Evolutionary conservation across 1,140 invertebrate genomes (phyloP), one percentile per base, ranked within the genome.

Genomic region (Penaeus vannamei): DNA sequence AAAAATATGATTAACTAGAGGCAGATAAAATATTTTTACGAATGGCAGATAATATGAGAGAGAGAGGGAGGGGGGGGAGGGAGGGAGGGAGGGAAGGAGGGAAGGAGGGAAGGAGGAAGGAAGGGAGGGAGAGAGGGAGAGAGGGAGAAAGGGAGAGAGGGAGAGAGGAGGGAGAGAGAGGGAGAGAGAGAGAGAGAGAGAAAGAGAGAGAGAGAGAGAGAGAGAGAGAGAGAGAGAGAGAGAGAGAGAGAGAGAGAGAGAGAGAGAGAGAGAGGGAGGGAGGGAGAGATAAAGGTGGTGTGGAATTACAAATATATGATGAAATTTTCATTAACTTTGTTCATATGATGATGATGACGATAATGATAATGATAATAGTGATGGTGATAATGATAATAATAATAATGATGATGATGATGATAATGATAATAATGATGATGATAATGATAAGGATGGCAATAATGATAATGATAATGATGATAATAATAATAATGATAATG

Each of bases 191-290:
- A 66, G 26, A 66, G 26, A 66, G 62, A 64, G 62, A 64, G 62
- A 64, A n/a, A 64, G 62, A 64, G n/a, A 64, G 62, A 64, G 62
- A 64, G 62, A 64, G 62, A 64, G 62, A 64, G 62, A 64, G 62
- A 64, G 62, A 64, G 62, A 64, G 62, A 64, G 62, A 64, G 62
- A 64, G 62, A 64, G 62, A 64, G 62, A 64, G 62, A 64, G 62
- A 64, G 62, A 64, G 62, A 64, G 62, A 64, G 62, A 64, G 62
- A 64, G 62, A 64, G 62, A 64, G 62, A 64, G 62, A 64, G 62
- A 64, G 62, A 64, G 62, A 64, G 62, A 64, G 62, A 64, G 62
- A 64, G 62, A n/a, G 17, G 12, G 22, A 66, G 4, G 7, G 2
- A 66, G 3, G 12, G 22, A 66, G 26, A 66, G 26, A 66, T 42